phyloP scores from a whole-genome alignment of 2,113 vertebrate genomes.

The Eudyptes chrysolophus region DNA sequence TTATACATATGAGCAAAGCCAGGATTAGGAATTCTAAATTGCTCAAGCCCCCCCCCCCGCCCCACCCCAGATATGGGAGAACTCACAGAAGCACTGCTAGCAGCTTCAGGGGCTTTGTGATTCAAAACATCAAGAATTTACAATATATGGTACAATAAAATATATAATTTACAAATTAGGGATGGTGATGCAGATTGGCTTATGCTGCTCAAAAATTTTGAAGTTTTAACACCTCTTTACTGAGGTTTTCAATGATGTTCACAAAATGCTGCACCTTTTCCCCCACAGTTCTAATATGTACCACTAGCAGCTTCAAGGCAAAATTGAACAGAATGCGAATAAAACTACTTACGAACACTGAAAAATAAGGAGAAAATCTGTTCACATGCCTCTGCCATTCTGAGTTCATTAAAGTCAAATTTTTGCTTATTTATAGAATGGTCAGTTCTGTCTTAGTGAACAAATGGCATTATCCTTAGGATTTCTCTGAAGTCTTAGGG shows the following conservation, averaged over 20 bases:
- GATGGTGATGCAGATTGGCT: background rate
- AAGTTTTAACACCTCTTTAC: background rate
- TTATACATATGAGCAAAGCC: background rate
- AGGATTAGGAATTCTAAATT: background rate
- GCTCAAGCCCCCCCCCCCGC: accelerated
- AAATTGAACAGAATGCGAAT: background rate
- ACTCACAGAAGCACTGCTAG: background rate
- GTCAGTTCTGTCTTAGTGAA: background rate
- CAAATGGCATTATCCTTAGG: background rate
- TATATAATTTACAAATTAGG: background rate
- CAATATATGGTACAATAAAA: background rate
- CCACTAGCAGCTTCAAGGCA: background rate
- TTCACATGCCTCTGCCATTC: background rate
- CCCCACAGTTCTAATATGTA: background rate
- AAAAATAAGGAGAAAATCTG: background rate
- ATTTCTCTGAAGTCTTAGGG: background rate
- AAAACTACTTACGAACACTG: background rate
- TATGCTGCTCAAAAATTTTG: background rate
- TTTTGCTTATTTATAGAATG: background rate
- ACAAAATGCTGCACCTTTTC: background rate
- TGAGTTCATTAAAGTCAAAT: background rate
- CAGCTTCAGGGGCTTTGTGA: background rate
- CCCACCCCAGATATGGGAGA: background rate
- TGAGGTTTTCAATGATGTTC: background rate
- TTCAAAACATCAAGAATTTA: background rate